Evolutionary conservation across 1,140 invertebrate genomes (phyloP).

Genomic region (Sinella curviseta): DNA sequence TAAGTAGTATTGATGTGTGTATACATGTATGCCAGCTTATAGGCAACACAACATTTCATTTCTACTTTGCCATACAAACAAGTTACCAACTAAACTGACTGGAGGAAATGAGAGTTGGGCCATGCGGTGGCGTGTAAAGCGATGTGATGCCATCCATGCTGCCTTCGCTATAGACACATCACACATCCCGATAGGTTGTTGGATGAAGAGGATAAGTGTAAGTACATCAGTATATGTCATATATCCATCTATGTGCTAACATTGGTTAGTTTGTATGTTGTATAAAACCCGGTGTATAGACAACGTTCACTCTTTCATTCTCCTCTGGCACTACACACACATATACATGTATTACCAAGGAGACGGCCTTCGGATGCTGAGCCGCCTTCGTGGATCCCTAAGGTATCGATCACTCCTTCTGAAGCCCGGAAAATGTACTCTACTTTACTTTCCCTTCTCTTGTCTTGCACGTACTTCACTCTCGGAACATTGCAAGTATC

Average conservation of each 20-base stretch:
- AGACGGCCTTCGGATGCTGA: constrained; percentile 51
- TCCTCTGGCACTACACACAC: neutral
- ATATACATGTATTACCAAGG: constrained; percentile 40
- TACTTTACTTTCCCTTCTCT: constrained; percentile 35
- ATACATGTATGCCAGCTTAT: too few species aligned
- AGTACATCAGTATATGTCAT: too few species aligned
- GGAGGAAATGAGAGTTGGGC: constrained; percentile 18
- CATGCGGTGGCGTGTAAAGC: constrained; percentile 18
- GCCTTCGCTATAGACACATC: neutral
- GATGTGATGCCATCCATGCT: constrained; percentile 26
- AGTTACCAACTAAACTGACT: constrained; percentile 3
- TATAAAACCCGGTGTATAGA: neutral
- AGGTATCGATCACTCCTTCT: constrained; percentile 48
- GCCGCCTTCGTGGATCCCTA: constrained; percentile 47
- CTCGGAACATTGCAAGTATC: neutral
- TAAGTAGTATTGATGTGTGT: too few species aligned
- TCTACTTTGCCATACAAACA: neutral
- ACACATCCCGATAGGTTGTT: neutral
- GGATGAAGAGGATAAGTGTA: too few species aligned
- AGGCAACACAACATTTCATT: neutral
- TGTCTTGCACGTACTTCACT: neutral
- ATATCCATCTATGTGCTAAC: too few species aligned
- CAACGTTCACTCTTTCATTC: too few species aligned
- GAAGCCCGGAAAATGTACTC: constrained; percentile 31
- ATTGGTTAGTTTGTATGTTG: neutral